Percentiles rank a stretch among this genome's conserved stretches.
Conservation (phyloP, 2,888 invertebrate genomes). For the Enchytraeus crypticus region DNA sequence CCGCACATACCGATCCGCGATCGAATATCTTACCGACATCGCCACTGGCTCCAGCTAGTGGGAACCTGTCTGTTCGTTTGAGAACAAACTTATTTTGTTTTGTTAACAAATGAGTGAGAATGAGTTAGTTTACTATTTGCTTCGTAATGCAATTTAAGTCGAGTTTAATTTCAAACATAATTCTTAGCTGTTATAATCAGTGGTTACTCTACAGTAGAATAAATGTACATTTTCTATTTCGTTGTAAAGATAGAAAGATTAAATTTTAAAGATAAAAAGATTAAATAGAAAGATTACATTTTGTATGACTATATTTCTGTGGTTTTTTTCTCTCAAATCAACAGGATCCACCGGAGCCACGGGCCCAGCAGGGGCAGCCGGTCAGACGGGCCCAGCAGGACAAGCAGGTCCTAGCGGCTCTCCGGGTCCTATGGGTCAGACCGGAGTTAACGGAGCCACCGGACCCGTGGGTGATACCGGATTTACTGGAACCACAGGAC, state of each 20-base stretch:
- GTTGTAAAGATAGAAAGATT: not conserved
- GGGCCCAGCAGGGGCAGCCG: not conserved
- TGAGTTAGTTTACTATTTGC: not conserved
- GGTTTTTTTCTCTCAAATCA: not conserved
- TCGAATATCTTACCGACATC: no score
- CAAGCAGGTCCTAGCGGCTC: not conserved
- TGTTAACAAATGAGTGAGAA: not conserved
- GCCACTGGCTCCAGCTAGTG: no score
- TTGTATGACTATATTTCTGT: no score
- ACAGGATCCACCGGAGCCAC: constrained; percentile 6
- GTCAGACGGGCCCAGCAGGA: not conserved
- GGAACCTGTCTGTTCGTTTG: no score
- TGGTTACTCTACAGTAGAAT: not conserved
- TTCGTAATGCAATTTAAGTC: not conserved
- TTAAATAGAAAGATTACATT: no score
- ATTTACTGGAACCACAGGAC: constrained; percentile 16
- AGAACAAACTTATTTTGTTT: no score
- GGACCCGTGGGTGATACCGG: constrained; percentile 57
- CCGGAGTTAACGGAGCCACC: constrained; percentile 17
- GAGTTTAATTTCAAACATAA: not conserved
- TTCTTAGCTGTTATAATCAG: not conserved
- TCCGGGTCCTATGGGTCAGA: not conserved
- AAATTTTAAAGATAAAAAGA: not conserved
- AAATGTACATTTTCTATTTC: not conserved
- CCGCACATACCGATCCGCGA: no score